Percentiles rank a stretch among this genome's conserved stretches.
Conservation (phyloP, 37 sponge, comb jelly and placozoan species). For the Mnemiopsis leidyi region DNA sequence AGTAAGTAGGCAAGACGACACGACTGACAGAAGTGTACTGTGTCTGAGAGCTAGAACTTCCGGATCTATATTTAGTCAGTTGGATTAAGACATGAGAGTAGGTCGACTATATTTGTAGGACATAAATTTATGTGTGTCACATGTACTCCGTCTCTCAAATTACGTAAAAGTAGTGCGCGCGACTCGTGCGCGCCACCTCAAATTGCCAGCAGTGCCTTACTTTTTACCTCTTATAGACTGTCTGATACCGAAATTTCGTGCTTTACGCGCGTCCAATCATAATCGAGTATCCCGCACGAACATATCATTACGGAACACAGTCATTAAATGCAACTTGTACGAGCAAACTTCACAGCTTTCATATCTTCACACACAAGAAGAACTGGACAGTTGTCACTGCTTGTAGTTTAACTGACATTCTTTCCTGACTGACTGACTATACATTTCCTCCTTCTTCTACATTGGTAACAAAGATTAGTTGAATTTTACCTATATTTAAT, state of each 20-base stretch:
- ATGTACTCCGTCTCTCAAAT: not conserved
- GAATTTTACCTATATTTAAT: too few species aligned
- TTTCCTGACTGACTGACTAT: too few species aligned
- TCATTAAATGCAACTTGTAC: not conserved
- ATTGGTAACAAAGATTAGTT: too few species aligned
- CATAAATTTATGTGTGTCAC: not conserved
- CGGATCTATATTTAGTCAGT: not conserved
- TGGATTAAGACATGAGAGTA: too few species aligned
- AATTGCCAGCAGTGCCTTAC: not conserved
- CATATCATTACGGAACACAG: not conserved
- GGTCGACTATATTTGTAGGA: not conserved
- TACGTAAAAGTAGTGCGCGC: conserved; percentile 54
- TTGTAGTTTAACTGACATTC: too few species aligned
- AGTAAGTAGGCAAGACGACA: too few species aligned
- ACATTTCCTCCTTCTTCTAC: too few species aligned
- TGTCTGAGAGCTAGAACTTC: too few species aligned
- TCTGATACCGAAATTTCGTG: not conserved
- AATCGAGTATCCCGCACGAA: not conserved
- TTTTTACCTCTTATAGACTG: not conserved
- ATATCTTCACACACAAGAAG: conserved; percentile 21
- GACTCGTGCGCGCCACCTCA: not conserved
- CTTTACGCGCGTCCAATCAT: conserved; percentile 63
- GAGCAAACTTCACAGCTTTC: not conserved
- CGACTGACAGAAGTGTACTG: too few species aligned
- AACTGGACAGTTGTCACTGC: too few species aligned